phyloP scores from a whole-genome alignment of 1,140 invertebrate species.

The Glossosoma conforme region DNA sequence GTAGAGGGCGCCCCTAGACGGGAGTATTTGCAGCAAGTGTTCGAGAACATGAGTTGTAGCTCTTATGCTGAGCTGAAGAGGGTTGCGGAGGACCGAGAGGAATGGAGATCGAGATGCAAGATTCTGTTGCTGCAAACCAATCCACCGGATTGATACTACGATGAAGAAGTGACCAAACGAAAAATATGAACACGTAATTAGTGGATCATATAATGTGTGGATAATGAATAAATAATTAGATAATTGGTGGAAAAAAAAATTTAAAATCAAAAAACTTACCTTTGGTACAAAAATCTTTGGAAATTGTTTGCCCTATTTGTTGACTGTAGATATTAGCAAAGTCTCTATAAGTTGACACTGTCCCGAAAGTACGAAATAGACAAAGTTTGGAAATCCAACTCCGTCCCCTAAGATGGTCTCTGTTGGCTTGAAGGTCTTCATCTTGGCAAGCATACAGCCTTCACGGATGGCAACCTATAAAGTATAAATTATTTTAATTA shows the following conservation, averaged over 20 bases:
- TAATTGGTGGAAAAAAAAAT: too few relatives aligned
- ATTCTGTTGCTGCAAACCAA: too few relatives aligned
- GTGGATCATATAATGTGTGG: background rate
- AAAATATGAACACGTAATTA: background rate
- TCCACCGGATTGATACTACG: too few relatives aligned
- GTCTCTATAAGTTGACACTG: slow-evolving; percentile 59
- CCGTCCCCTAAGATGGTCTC: slow-evolving; percentile 60
- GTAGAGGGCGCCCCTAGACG: too few relatives aligned
- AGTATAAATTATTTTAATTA: too few relatives aligned
- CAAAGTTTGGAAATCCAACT: slow-evolving; percentile 55
- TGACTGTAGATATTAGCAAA: slow-evolving; percentile 33
- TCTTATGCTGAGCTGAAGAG: too few relatives aligned
- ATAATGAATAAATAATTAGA: background rate
- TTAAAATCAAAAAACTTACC: slow-evolving; percentile 1
- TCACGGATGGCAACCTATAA: slow-evolving; percentile 50
- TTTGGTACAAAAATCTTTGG: slow-evolving; percentile 48
- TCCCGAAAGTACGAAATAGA: slow-evolving; percentile 59
- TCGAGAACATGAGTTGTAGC: too few relatives aligned
- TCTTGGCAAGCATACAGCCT: slow-evolving; percentile 59
- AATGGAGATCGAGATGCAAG: too few relatives aligned
- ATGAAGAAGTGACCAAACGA: background rate
- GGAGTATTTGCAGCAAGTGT: too few relatives aligned
- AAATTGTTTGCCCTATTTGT: slow-evolving; percentile 37
- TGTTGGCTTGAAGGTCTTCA: slow-evolving; percentile 50
- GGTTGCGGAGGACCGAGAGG: too few relatives aligned